Percentiles rank a stretch among this genome's conserved stretches.
These are phyloP conservation scores for Micropoecilia bifurca DNA, from an alignment of 2,797 vertebrate genomes.

Conservation along the genomic window DNA sequence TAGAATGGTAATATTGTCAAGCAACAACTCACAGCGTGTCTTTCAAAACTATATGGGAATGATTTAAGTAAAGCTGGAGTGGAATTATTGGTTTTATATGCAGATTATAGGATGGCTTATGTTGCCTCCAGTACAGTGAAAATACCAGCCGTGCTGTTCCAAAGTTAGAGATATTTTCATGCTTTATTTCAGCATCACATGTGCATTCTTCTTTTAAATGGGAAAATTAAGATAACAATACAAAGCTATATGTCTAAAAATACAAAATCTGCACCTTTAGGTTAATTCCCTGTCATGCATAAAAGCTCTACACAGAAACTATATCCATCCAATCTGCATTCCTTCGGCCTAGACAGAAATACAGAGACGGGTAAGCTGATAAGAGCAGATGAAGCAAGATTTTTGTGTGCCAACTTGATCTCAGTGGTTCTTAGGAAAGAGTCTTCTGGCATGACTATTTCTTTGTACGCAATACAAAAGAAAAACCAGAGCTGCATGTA, in stretches of 20 bases:
- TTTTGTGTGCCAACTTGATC: constrained; percentile 45
- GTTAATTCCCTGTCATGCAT: constrained; percentile 3
- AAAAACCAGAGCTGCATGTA: constrained; percentile 32
- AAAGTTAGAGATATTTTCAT: not conserved
- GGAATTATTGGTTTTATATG: not conserved
- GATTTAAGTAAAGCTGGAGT: not conserved
- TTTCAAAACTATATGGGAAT: not conserved
- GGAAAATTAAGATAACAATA: not conserved
- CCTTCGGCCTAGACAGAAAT: constrained; percentile 11
- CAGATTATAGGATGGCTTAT: not conserved
- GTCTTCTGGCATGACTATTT: constrained; percentile 38
- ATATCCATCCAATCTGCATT: constrained; percentile 5
- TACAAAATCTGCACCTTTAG: not conserved
- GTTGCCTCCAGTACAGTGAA: not conserved
- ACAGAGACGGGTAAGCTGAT: constrained; percentile 27
- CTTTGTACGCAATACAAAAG: constrained; percentile 31
- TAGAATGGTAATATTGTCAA: not conserved
- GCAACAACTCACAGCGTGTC: not conserved
- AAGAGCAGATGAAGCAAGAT: constrained; percentile 29
- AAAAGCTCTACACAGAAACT: constrained; percentile 4
- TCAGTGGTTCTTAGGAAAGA: constrained; percentile 18
- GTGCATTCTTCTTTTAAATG: not conserved
- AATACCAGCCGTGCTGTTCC: not conserved
- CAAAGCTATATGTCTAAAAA: not conserved
- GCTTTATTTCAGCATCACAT: not conserved